A percentile compares a stretch with the other conserved stretches of the same genome.
Conservation (phyloP, 2,113 vertebrate species). For the Gallinago media region DNA sequence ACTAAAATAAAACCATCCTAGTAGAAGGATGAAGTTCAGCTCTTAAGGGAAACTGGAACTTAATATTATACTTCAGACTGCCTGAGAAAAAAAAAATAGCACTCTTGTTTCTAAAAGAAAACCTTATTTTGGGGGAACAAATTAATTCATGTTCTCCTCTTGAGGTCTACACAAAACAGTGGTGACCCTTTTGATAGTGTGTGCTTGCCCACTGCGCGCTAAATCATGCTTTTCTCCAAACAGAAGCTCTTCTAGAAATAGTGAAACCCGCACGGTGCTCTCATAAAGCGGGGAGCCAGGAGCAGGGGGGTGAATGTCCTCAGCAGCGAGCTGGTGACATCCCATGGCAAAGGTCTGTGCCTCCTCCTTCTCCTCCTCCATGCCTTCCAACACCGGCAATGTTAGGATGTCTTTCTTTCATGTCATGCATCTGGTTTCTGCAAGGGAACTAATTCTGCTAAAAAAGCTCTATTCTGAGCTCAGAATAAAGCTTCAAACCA, state of each 20-base stretch:
- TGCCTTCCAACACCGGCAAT: not conserved
- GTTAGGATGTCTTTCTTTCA: accelerated
- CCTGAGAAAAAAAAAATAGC: not conserved
- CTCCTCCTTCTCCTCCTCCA: not conserved
- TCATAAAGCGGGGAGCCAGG: accelerated
- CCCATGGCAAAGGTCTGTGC: not conserved
- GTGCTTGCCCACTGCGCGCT: not conserved
- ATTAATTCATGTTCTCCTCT: slow-evolving; percentile 42
- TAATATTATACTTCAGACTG: not conserved
- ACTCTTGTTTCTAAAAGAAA: slow-evolving; percentile 43
- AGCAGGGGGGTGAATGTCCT: not conserved
- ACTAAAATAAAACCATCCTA: slow-evolving; percentile 70
- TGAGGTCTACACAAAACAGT: slow-evolving; percentile 1
- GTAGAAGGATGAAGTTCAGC: slow-evolving; percentile 56
- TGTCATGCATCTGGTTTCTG: not conserved
- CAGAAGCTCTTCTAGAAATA: not conserved
- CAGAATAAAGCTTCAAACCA: not conserved
- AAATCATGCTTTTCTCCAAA: not conserved
- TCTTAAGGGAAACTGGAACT: slow-evolving; percentile 35
- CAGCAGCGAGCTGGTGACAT: not conserved
- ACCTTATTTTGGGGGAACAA: slow-evolving; percentile 37
- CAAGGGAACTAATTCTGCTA: not conserved
- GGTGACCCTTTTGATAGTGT: not conserved
- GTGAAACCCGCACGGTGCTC: accelerated
- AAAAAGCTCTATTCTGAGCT: not conserved